Conservation (phyloP, 2,113 vertebrate species). For the Ondatra zibethicus region DNA sequence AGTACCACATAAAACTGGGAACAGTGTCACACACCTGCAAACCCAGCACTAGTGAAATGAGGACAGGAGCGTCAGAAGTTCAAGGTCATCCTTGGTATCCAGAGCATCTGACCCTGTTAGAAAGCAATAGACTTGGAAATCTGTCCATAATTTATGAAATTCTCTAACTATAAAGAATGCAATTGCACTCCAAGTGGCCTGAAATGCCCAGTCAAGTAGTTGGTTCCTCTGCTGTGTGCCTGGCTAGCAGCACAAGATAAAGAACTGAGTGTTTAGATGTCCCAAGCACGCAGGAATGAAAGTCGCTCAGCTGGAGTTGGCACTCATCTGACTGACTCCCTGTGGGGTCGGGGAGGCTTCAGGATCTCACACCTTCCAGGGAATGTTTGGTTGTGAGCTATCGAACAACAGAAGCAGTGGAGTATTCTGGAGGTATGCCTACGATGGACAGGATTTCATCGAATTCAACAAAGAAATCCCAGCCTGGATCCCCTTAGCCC, state of each 20-base stretch:
- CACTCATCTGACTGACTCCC: background rate
- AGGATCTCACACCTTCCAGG: constrained; percentile 69
- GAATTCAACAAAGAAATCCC: constrained; percentile 66
- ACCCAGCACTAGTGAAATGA: background rate
- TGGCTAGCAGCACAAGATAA: background rate
- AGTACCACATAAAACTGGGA: background rate
- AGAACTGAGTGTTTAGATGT: background rate
- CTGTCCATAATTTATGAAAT: background rate
- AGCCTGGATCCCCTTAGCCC: constrained; percentile 64
- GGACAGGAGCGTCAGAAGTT: background rate
- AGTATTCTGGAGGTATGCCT: constrained; percentile 47
- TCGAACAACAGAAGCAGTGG: background rate
- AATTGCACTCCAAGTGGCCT: background rate
- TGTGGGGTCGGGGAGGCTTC: background rate
- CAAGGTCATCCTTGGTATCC: background rate
- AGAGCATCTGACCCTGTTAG: background rate
- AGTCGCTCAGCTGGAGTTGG: background rate
- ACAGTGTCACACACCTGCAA: background rate
- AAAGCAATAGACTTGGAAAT: background rate
- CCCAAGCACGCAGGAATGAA: background rate
- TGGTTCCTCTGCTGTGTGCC: background rate
- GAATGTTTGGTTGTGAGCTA: constrained; percentile 57
- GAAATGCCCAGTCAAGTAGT: background rate
- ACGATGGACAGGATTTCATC: constrained; percentile 59
- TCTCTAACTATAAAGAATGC: background rate